These are phyloP conservation scores for Pseudomyrmex concolor DNA, from an alignment of 1,140 invertebrate species.

Conservation along the genomic window DNA sequence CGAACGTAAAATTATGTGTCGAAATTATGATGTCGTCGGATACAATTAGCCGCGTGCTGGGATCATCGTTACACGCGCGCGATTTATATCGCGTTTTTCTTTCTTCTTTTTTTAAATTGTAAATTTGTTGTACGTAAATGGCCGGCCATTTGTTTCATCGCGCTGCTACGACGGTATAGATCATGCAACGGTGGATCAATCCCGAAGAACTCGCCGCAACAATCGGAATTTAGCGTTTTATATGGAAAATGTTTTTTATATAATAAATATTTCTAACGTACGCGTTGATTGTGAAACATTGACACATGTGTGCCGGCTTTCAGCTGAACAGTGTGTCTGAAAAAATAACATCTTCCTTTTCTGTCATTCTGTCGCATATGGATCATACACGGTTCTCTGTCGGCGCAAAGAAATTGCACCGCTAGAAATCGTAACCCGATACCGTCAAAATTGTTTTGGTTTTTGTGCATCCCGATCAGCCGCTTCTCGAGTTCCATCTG, in stretches of 20 bases:
- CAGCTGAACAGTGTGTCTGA: not conserved
- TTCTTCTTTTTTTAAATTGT: not conserved
- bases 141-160: no score
- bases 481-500: slow-evolving; percentile 49
- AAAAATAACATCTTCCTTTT: not conserved
- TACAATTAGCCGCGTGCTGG: slow-evolving; percentile 18
- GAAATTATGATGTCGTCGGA: slow-evolving; percentile 56
- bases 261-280: no score
- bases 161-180: no score
- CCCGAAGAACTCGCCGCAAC: no score
- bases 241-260: no score
- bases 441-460: slow-evolving; percentile 36
- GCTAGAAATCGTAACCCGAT: slow-evolving; percentile 28
- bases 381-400: not conserved
- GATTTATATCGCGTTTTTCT: slow-evolving; percentile 22
- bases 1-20: slow-evolving; percentile 38
- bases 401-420: slow-evolving; percentile 18
- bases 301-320: not conserved
- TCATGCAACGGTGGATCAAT: no score
- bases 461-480: slow-evolving; percentile 8
- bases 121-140: no score
- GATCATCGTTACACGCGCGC: slow-evolving; percentile 13
- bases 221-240: no score
- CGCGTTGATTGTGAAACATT: not conserved
- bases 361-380: not conserved